A percentile compares a stretch with the other conserved stretches of the same genome.
Evolutionary conservation across 2,797 vertebrate species (phyloP).

Genomic region (Rhodeus uyekii): DNA sequence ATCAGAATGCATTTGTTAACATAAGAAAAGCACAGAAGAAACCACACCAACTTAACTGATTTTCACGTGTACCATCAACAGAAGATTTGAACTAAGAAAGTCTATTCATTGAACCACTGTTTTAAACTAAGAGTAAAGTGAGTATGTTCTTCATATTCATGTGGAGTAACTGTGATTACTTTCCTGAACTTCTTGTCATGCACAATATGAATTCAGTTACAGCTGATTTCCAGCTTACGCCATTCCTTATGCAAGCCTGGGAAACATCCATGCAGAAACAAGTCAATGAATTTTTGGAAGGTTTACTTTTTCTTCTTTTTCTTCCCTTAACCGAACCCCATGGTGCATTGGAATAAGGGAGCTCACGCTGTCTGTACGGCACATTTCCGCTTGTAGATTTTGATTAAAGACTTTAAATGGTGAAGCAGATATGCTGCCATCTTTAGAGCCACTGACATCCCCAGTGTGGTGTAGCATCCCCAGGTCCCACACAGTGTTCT

Average conservation of each 20-base stretch:
- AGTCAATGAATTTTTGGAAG: slow-evolving; percentile 38
- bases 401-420: slow-evolving; percentile 60
- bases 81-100: background rate
- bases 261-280: slow-evolving; percentile 27
- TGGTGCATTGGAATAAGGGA: slow-evolving; percentile 45
- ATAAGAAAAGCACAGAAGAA: background rate
- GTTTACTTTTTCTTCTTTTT: slow-evolving; percentile 32
- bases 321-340: slow-evolving; percentile 30
- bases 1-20: background rate
- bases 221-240: slow-evolving; percentile 21
- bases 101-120: background rate
- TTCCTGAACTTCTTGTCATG: slow-evolving; percentile 9
- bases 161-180: slow-evolving; percentile 7
- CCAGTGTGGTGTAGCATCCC: slow-evolving; percentile 47
- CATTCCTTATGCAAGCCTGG: slow-evolving; percentile 17
- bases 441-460: slow-evolving; percentile 58
- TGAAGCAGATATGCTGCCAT: slow-evolving; percentile 50
- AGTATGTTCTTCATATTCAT: background rate
- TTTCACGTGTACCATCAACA: background rate
- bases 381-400: slow-evolving; percentile 51
- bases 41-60: background rate
- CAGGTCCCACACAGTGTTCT: slow-evolving; percentile 53
- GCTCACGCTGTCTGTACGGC: slow-evolving; percentile 53
- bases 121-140: background rate
- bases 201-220: slow-evolving; percentile 10